phyloP scores from a whole-genome alignment of 2,888 invertebrate species.

The Sarcophaga carnaria region DNA sequence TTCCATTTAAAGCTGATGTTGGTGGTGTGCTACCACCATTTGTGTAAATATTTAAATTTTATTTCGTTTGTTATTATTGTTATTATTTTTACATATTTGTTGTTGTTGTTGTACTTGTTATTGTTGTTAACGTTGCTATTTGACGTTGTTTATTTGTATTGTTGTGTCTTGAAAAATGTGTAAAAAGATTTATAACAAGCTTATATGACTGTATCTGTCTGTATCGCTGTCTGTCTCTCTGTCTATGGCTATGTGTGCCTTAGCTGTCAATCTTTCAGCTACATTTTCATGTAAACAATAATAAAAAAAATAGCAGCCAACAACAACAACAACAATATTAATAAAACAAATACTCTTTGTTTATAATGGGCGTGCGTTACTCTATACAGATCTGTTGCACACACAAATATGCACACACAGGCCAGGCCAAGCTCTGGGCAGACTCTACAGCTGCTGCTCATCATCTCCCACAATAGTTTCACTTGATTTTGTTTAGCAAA shows the following conservation, averaged over 20 bases:
- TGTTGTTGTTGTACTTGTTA: too few species aligned
- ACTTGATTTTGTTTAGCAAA: background rate
- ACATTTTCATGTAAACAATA: constrained; percentile 22
- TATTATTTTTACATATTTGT: too few species aligned
- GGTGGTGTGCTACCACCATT: too few species aligned
- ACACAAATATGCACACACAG: too few species aligned
- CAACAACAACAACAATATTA: constrained; percentile 16
- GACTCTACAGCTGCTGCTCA: constrained; percentile 4
- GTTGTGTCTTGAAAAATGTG: constrained; percentile 15
- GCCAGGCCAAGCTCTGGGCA: constrained; percentile 1
- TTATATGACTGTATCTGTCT: constrained; percentile 16
- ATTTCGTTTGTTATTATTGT: too few species aligned
- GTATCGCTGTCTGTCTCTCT: background rate
- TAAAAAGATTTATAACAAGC: constrained; percentile 21
- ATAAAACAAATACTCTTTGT: constrained; percentile 53
- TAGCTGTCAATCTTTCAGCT: background rate
- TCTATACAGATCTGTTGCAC: too few species aligned
- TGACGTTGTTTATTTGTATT: constrained; percentile 26
- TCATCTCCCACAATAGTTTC: constrained; percentile 48
- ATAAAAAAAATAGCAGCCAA: constrained; percentile 14
- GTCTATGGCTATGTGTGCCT: constrained; percentile 1
- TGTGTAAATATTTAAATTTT: too few species aligned
- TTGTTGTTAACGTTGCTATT: too few species aligned
- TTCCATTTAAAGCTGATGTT: too few species aligned
- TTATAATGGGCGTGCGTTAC: constrained; percentile 7